Evolutionary conservation across 2,888 invertebrate species (phyloP).

Genomic region (Pollenia angustigena): DNA sequence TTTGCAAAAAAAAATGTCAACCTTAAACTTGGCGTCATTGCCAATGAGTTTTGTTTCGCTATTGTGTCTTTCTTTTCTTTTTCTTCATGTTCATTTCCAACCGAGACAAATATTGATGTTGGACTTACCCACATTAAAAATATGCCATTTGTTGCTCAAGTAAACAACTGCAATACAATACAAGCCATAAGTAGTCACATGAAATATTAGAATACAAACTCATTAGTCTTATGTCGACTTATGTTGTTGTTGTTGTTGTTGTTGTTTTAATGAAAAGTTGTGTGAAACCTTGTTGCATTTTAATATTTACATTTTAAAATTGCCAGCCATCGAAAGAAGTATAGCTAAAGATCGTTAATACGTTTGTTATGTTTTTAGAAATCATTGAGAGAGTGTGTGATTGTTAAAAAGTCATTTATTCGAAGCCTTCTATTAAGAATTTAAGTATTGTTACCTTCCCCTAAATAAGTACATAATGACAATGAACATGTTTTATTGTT

Average conservation of each 20-base stretch:
- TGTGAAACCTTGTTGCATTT: slow-evolving; percentile 50
- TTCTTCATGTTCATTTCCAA: slow-evolving; percentile 10
- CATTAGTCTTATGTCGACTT: slow-evolving; percentile 56
- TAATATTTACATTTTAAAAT: slow-evolving; percentile 36
- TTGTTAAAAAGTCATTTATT: no score
- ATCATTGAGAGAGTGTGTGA: no score
- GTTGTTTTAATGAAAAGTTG: not conserved
- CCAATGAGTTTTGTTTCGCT: slow-evolving; percentile 21
- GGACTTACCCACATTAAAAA: slow-evolving; percentile 54
- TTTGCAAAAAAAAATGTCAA: slow-evolving; percentile 29
- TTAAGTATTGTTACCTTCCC: not conserved
- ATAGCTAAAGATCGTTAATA: not conserved
- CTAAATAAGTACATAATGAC: not conserved
- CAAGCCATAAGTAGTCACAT: slow-evolving; percentile 13
- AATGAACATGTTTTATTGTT: not conserved
- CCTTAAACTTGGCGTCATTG: slow-evolving; percentile 62
- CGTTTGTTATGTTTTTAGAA: not conserved
- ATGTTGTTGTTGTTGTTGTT: slow-evolving; percentile 13
- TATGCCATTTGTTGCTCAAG: not conserved
- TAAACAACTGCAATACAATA: not conserved
- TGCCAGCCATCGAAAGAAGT: not conserved
- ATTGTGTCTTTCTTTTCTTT: not conserved
- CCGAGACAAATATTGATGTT: slow-evolving; percentile 56
- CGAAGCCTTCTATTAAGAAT: no score
- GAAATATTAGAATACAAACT: slow-evolving; percentile 59